phyloP scores from a whole-genome alignment of 2,113 vertebrate species.

The Nothoprocta perdicaria region DNA sequence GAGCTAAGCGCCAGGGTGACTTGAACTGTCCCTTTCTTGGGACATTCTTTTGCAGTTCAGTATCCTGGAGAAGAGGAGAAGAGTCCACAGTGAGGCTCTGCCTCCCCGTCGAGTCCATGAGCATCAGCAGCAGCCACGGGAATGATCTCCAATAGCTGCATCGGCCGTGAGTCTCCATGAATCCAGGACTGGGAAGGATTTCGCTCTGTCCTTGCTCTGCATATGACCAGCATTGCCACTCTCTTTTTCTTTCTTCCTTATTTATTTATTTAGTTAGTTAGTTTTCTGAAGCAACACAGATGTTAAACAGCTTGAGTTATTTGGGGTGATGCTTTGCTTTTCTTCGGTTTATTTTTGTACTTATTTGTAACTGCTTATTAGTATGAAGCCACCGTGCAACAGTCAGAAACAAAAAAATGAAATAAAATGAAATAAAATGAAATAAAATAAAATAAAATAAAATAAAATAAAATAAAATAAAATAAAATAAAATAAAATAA shows the following conservation, averaged over 20 bases:
- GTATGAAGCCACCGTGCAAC: background rate
- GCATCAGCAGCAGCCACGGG: fast-evolving
- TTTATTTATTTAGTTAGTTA: no score
- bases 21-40: background rate
- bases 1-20: fast-evolving
- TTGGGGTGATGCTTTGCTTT: background rate
- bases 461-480: background rate
- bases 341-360: background rate
- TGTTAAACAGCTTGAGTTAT: fast-evolving
- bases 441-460: background rate
- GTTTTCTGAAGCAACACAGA: background rate
- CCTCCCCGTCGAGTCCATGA: no score
- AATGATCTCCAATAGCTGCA: fast-evolving
- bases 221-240: background rate
- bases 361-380: no score
- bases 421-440: no score
- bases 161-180: background rate
- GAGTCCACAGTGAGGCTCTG: background rate
- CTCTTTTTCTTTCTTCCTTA: background rate
- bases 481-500: no score
- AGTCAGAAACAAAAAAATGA: no score
- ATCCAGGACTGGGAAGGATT: background rate
- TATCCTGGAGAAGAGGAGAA: no score
- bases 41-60: background rate
- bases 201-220: background rate